Base-by-base conservation (phyloP, 1,140 invertebrate species). In the Orchesella cincta region DNA sequence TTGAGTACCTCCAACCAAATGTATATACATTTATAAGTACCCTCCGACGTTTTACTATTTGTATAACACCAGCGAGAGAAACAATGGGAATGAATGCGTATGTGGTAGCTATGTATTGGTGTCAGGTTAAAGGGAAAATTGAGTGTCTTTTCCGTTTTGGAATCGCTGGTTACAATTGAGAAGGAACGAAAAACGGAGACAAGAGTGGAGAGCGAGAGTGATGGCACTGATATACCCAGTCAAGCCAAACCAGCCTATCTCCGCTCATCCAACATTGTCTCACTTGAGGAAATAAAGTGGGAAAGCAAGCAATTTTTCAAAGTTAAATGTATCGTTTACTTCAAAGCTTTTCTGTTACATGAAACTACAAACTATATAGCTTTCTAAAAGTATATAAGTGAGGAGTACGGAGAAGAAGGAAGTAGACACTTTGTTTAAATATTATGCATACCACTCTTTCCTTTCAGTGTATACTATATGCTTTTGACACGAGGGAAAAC, bases 301-400 rank as follows among this genome's bases (percentile, higher is more conserved):
- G 23, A 57, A 26, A 23, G 52, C 23, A n/a, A 57, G 52, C 52
- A 57, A 57, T 57, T 57, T 57, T 57, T 57, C 52, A 57, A 57
- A 57, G 52, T 57, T 57, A 57, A 57, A 57, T 57, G 52, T 57
- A 57, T 57, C 52, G 52, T 57, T 57, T 57, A 57, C 23, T 57
- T 3, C 18, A n/a, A n/a, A n/a, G n/a, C 39, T 46, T 57, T 57
- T 57, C 52, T 18, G 52, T 23, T n/a, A 26, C 23, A 23, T 26
- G 23, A 14, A 14, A 23, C 52, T 3, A 23, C 52, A 23, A 12
- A n/a, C 23, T n/a, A n/a, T n/a, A n/a, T n/a, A n/a, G n/a, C n/a
- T n/a, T n/a, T n/a, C n/a, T n/a, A n/a, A n/a, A 12, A 23, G 52
- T n/a, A 18, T 12, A 57, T 12, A 57, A 14, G 52, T 26, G 52